Conservation (phyloP, 2,888 invertebrate species). For the Vanessa cardui region DNA sequence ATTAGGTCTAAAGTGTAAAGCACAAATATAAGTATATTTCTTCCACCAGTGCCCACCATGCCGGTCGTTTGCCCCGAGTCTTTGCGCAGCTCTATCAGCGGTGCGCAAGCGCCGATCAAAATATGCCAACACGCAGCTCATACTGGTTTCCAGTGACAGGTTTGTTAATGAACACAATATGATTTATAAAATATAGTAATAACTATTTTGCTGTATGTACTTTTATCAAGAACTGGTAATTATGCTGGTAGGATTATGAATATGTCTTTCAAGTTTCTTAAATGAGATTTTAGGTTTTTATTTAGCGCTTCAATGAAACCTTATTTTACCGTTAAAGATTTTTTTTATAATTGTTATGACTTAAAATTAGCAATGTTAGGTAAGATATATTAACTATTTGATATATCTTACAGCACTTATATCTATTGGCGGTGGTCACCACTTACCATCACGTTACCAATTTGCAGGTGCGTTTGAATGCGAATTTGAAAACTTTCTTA, state of each 20-base stretch:
- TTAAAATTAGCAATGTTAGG: too few species aligned
- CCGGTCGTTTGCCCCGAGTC: slow-evolving; percentile 90
- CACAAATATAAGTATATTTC: not conserved
- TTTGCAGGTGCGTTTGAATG: not conserved
- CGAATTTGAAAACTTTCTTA: not conserved
- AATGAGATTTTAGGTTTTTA: too few species aligned
- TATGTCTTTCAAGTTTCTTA: too few species aligned
- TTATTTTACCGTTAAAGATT: too few species aligned
- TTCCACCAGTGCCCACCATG: slow-evolving; percentile 91
- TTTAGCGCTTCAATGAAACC: too few species aligned
- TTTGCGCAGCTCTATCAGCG: slow-evolving; percentile 88
- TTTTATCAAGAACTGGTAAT: too few species aligned
- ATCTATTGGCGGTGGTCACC: too few species aligned
- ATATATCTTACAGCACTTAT: too few species aligned
- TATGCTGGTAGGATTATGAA: too few species aligned
- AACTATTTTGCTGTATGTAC: not conserved
- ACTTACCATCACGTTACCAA: too few species aligned
- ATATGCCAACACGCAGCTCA: slow-evolving; percentile 87
- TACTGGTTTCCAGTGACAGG: slow-evolving; percentile 94
- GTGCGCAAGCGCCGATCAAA: slow-evolving; percentile 86
- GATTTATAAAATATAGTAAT: not conserved
- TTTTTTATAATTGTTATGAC: too few species aligned
- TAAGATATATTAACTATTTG: too few species aligned
- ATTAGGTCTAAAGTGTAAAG: not conserved
- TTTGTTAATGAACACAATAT: slow-evolving; percentile 56